phyloP scores from a whole-genome alignment of 2,888 invertebrate genomes.

The Scrobipalpa atriplicella region DNA sequence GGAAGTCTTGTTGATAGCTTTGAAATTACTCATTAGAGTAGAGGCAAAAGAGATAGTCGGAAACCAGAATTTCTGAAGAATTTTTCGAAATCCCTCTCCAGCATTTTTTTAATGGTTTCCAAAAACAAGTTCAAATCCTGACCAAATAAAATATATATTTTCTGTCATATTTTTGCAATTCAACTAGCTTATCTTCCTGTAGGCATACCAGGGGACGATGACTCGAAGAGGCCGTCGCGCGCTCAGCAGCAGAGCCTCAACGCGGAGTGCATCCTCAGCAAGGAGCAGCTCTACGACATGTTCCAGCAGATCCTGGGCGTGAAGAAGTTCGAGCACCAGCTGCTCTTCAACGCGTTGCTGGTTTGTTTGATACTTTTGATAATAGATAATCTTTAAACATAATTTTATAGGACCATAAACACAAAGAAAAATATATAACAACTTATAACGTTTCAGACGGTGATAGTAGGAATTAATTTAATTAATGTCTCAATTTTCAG shows the following conservation, averaged over 20 bases:
- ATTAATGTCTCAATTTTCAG: constrained; percentile 74
- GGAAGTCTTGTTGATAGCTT: no score
- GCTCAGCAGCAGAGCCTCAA: constrained; percentile 95
- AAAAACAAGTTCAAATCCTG: no score
- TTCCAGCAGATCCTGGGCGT: constrained; percentile 99
- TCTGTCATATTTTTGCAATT: no score
- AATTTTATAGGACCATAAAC: background rate
- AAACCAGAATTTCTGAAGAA: no score
- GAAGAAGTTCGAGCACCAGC: constrained; percentile 99
- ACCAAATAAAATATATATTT: no score
- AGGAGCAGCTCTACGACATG: constrained; percentile 99
- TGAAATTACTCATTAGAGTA: no score
- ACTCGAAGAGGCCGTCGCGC: constrained; percentile 92
- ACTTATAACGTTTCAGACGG: background rate
- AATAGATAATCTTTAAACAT: background rate
- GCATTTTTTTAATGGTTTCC: no score
- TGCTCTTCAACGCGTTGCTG: constrained; percentile 97
- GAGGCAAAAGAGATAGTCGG: no score
- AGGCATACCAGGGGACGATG: constrained; percentile 91
- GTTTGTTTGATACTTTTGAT: constrained; percentile 46
- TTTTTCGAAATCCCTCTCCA: no score
- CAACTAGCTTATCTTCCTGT: constrained; percentile 29
- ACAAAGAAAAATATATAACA: no score
- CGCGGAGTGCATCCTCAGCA: constrained; percentile 97
- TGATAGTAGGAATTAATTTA: background rate